These are phyloP conservation scores for Euura lappo DNA, from an alignment of 1,140 invertebrate genomes.

Conservation along the genomic window DNA sequence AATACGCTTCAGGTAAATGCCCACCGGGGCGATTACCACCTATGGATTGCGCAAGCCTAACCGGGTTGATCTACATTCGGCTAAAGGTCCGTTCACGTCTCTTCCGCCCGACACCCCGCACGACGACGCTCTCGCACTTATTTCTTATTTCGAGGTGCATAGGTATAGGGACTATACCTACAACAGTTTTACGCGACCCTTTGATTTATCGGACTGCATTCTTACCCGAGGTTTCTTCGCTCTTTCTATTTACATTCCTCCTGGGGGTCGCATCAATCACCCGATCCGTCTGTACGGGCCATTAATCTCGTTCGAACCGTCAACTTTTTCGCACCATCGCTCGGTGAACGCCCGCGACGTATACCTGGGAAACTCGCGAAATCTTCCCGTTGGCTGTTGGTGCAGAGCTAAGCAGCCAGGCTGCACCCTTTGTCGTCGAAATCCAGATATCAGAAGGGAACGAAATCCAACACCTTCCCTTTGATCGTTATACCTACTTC, in stretches of 20 bases:
- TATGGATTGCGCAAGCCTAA: not conserved
- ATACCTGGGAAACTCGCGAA: constrained; percentile 23
- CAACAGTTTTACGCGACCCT: constrained; percentile 18
- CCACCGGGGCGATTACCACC: not conserved
- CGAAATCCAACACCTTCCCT: too few relatives aligned
- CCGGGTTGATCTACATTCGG: constrained; percentile 23
- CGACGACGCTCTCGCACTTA: constrained; percentile 20
- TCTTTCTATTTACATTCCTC: constrained; percentile 28
- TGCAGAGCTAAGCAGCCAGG: too few relatives aligned
- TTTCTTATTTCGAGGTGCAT: constrained; percentile 10
- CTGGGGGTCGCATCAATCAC: constrained; percentile 27
- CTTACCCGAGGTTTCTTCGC: constrained; percentile 24
- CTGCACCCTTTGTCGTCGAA: too few relatives aligned
- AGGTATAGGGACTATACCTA: constrained; percentile 8
- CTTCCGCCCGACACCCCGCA: too few relatives aligned
- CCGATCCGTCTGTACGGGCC: constrained; percentile 12
- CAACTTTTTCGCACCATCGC: constrained; percentile 25
- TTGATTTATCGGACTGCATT: constrained; percentile 35
- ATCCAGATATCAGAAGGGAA: too few relatives aligned
- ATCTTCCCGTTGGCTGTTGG: too few relatives aligned
- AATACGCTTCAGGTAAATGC: not conserved
- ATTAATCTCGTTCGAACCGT: constrained; percentile 22
- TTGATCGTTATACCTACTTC: too few relatives aligned
- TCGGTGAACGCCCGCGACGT: constrained; percentile 16
- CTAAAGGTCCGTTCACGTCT: constrained; percentile 25